Base-by-base conservation (phyloP, 2,113 vertebrate genomes). In the Hemicordylus capensis region DNA sequence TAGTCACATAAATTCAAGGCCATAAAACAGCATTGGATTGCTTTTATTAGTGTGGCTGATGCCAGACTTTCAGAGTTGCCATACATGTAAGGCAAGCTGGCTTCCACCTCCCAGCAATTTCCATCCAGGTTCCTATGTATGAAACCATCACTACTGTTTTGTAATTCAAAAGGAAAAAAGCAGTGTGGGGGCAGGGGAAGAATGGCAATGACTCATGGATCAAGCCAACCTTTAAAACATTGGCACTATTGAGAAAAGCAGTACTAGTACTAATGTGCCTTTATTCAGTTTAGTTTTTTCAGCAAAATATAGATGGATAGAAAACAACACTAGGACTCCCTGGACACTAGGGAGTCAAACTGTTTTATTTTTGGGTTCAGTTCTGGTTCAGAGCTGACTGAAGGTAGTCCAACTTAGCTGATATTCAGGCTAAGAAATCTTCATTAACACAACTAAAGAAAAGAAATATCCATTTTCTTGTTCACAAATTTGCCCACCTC, bases 21-120 rank as follows among this genome's bases (percentile, higher is more conserved):
- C 95, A 94, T 96, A 96, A 96, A 96, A 94, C 95, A 96, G 95
- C 96, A 95, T 91, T 95, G 95, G 93, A 93, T 96, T 95, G 94
- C 96, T 96, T 96, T 97, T 96, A 96, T 94, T 97, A 95, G 94
- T 92, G 95, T 89, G 95, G 96, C 88, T 96, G 95, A 96, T 95
- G 95, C 95, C 96, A 96, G 94, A 96, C 95, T 95, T 93, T 93
- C 95, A 95, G 58, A 64, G 95, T 91, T 95, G 96, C 95, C 95
- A 96, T 93, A 95, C 95, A 95, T 93, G 92, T 95, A 95, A 95
- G 66, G 91, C 94, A 96, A 94, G 91, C 93, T 93, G 92, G 92
- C 94, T 96, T 94, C 94, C 84, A 83, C 56, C 10, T 46, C 19
- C 39, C 58, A 61, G 22, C 26, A 89, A 91, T 82, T 76, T 84